Percentiles rank a stretch among this genome's conserved stretches.
These are phyloP conservation scores for Hippocampus comes DNA, from an alignment of 2,113 vertebrate genomes.

Conservation along the genomic window DNA sequence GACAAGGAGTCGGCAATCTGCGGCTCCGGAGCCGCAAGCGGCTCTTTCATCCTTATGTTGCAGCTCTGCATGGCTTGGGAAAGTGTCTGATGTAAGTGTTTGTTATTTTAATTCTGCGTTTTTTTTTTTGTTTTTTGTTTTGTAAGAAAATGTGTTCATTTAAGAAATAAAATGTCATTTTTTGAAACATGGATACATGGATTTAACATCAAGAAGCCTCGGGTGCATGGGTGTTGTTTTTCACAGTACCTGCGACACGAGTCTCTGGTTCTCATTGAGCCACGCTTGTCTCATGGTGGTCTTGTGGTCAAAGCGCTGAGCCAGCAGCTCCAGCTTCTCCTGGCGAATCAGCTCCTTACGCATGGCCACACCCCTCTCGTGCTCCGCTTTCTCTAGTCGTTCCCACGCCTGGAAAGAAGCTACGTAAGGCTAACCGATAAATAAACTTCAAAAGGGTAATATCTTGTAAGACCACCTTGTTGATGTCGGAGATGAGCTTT, in stretches of 20 bases:
- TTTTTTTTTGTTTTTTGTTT: too few species aligned
- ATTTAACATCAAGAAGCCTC: neutral
- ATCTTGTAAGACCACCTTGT: conserved; percentile 76
- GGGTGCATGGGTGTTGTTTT: neutral
- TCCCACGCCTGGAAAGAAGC: conserved; percentile 79
- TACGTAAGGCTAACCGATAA: neutral
- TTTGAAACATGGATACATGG: too few species aligned
- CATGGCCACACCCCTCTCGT: conserved; percentile 85
- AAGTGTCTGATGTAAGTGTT: too few species aligned
- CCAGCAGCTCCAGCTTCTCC: conserved; percentile 89
- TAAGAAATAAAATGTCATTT: too few species aligned
- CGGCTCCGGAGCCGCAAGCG: too few species aligned
- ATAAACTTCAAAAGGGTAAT: neutral
- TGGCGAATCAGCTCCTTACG: conserved; percentile 91
- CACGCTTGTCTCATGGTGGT: conserved; percentile 91
- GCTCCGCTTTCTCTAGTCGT: conserved; percentile 89
- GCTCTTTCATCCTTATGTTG: too few species aligned
- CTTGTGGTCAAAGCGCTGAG: conserved; percentile 96
- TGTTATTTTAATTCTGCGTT: too few species aligned
- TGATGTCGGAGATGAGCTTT: conserved; percentile 89
- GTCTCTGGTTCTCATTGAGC: conserved; percentile 93
- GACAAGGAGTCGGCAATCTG: neutral
- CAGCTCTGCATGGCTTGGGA: too few species aligned
- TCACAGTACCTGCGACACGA: conserved; percentile 85
- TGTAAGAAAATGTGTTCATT: too few species aligned